Evolutionary conservation across 2,113 vertebrate species (phyloP).

Genomic region (Mormyrus iriodes): DNA sequence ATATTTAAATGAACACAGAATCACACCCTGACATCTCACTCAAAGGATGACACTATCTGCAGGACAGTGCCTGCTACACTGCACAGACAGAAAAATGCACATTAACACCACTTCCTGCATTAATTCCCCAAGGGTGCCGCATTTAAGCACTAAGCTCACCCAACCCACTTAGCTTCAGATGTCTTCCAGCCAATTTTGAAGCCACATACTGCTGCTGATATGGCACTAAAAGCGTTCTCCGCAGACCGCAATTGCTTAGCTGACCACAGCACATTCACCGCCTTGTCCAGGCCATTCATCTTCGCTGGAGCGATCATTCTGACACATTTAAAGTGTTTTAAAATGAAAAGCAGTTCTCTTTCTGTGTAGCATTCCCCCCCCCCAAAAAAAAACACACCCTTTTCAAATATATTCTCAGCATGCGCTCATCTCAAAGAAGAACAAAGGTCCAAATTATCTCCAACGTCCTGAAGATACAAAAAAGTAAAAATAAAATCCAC

Average conservation of each 20-base stretch:
- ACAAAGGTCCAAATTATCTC: constrained; percentile 50
- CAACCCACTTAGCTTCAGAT: not conserved
- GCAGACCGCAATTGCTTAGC: constrained; percentile 81
- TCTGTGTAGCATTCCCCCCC: constrained; percentile 78
- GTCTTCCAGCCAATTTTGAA: not conserved
- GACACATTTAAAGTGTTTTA: constrained; percentile 98
- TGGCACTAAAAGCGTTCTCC: not conserved
- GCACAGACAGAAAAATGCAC: not conserved
- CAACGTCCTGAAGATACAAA: constrained; percentile 64
- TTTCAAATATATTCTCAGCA: constrained; percentile 88
- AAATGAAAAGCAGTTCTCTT: constrained; percentile 87
- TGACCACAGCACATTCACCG: constrained; percentile 98
- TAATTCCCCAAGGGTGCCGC: not conserved
- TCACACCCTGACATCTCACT: not conserved
- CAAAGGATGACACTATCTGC: not conserved
- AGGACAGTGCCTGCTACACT: not conserved
- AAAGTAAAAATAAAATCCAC: constrained; percentile 45
- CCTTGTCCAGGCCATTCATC: constrained; percentile 85
- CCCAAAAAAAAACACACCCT: constrained; percentile 74
- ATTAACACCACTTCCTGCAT: not conserved
- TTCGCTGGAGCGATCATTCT: constrained; percentile 92
- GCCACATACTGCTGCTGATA: not conserved
- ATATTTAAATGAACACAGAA: not conserved
- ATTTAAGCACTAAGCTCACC: not conserved
- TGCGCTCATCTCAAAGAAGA: constrained; percentile 66